These are phyloP conservation scores for Oryzias dopingdopingensis DNA, from an alignment of 2,797 vertebrate species.

Conservation along the genomic window DNA sequence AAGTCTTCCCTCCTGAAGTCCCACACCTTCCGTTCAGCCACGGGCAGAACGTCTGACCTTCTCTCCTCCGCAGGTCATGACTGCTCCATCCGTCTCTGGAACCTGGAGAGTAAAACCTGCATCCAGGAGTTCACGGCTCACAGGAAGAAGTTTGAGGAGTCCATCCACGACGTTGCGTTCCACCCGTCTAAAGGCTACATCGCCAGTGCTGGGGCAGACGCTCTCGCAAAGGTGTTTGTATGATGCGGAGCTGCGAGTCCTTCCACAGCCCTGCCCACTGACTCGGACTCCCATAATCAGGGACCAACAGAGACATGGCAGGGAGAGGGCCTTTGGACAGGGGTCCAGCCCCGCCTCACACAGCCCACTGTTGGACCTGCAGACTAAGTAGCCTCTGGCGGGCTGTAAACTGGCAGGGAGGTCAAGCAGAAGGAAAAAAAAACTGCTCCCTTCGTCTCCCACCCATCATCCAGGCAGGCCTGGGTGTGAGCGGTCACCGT, in stretches of 20 bases:
- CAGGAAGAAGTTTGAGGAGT: slow-evolving; percentile 96
- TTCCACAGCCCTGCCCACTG: slow-evolving; percentile 57
- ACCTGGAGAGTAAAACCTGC: slow-evolving; percentile 98
- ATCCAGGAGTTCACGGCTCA: slow-evolving; percentile 99
- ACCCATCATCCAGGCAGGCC: slow-evolving; percentile 89
- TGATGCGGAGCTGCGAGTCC: slow-evolving; percentile 78
- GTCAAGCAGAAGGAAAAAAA: slow-evolving; percentile 44
- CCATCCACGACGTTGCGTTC: slow-evolving; percentile 97
- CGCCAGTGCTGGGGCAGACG: slow-evolving; percentile 95
- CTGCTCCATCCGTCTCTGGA: slow-evolving; percentile 98
- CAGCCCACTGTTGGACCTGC: slow-evolving; percentile 59
- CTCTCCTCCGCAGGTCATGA: slow-evolving; percentile 83
- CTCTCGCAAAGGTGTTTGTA: slow-evolving; percentile 99
- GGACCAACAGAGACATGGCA: slow-evolving; percentile 71
- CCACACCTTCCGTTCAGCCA: neutral
- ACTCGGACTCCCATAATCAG: slow-evolving; percentile 63
- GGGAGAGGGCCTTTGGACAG: slow-evolving; percentile 55
- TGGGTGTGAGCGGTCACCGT: slow-evolving; percentile 83
- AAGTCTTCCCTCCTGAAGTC: slow-evolving; percentile 61
- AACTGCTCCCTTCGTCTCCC: slow-evolving; percentile 71
- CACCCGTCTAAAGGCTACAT: slow-evolving; percentile 98
- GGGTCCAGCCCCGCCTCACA: slow-evolving; percentile 57
- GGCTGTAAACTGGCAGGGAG: slow-evolving; percentile 52
- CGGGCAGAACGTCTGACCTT: neutral
- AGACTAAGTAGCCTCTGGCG: slow-evolving; percentile 61